These are phyloP conservation scores for Colinus virginianus DNA, from an alignment of 2,113 vertebrate species.

Conservation along the genomic window DNA sequence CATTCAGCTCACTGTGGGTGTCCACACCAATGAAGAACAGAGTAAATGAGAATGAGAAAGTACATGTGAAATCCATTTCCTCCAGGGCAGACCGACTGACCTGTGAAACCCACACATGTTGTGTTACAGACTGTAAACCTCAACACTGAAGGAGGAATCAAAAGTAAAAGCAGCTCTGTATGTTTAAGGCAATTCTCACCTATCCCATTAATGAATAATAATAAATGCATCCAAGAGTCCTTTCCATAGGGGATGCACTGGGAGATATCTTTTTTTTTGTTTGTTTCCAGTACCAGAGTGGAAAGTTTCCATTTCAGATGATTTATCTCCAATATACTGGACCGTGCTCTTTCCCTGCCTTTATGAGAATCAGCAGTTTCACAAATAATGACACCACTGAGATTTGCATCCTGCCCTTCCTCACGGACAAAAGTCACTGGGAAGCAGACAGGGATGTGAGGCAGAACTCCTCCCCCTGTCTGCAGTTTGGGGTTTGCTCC, in stretches of 20 bases:
- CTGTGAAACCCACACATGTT: neutral
- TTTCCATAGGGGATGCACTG: neutral
- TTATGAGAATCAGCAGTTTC: neutral
- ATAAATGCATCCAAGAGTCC: neutral
- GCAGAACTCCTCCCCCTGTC: neutral
- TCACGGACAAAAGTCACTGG: neutral
- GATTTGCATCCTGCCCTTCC: neutral
- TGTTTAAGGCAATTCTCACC: neutral
- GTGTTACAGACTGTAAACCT: neutral
- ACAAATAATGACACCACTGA: neutral
- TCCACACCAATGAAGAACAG: neutral
- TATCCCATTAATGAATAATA: neutral
- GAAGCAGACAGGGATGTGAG: neutral
- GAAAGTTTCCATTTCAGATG: neutral
- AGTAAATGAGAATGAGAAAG: neutral
- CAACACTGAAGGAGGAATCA: neutral
- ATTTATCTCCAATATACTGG: neutral
- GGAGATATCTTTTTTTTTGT: neutral
- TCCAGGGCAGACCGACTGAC: neutral
- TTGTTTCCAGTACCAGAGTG: neutral
- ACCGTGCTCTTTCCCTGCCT: no score
- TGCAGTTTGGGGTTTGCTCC: neutral
- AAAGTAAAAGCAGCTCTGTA: conserved; percentile 26
- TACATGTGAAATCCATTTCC: neutral
- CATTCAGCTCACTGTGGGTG: neutral